Evolutionary conservation across 2,797 vertebrate genomes (phyloP).

Genomic region (Hydrocynus forskahlii): DNA sequence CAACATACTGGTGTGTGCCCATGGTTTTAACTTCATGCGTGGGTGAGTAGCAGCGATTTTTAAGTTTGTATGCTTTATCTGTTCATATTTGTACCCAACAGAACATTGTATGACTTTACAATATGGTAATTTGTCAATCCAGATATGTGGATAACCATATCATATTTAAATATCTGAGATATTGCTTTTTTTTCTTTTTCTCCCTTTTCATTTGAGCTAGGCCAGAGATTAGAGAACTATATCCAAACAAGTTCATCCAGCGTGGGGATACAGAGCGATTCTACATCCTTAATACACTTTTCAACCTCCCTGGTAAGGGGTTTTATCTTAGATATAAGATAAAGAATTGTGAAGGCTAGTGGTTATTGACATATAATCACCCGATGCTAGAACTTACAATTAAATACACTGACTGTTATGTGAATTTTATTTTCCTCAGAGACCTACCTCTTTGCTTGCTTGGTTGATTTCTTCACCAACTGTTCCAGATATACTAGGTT

Average conservation of each 20-base stretch:
- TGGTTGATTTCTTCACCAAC: constrained; percentile 95
- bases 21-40: constrained; percentile 95
- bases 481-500: constrained; percentile 92
- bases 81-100: neutral
- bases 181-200: constrained; percentile 12
- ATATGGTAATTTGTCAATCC: neutral
- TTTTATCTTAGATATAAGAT: neutral
- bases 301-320: constrained; percentile 92
- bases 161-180: neutral
- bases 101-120: neutral
- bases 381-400: neutral
- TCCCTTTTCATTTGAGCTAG: constrained; percentile 67
- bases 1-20: constrained; percentile 95
- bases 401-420: too few relatives aligned
- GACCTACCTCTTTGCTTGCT: constrained; percentile 93
- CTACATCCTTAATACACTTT: constrained; percentile 96
- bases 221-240: constrained; percentile 93
- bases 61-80: constrained; percentile 5
- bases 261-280: constrained; percentile 96
- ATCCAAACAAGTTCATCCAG: constrained; percentile 98
- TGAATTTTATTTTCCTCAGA: constrained; percentile 74
- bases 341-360: neutral
- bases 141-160: neutral
- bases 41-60: constrained; percentile 79
- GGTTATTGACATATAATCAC: neutral